Evolutionary conservation across 1,140 invertebrate genomes (phyloP).

Genomic region (Bombus confusus): DNA sequence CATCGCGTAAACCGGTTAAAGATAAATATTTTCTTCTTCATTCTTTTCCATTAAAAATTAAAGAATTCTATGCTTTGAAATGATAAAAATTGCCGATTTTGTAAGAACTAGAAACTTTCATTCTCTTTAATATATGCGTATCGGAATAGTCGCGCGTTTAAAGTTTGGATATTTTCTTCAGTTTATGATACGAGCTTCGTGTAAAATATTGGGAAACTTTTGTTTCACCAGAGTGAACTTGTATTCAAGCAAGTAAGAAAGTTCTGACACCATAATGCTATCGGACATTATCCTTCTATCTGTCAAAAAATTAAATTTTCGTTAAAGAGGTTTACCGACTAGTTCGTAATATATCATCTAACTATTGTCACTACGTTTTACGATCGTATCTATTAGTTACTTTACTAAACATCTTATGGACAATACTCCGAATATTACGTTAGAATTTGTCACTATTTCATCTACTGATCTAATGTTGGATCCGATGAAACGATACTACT

Average conservation of each 20-base stretch:
- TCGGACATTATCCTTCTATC: neutral
- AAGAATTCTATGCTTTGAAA: neutral
- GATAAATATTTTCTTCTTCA: neutral
- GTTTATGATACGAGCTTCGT: neutral
- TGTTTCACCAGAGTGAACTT: no score
- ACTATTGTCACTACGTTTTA: conserved; percentile 24
- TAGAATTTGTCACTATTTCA: neutral
- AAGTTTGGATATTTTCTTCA: neutral
- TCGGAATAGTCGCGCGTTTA: neutral
- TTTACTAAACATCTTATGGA: neutral
- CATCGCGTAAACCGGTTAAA: neutral
- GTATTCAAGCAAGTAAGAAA: neutral
- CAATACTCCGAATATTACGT: neutral
- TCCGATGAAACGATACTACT: neutral
- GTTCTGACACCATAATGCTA: neutral
- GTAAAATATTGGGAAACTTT: neutral
- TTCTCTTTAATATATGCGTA: neutral
- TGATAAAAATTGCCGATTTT: neutral
- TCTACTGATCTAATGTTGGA: conserved; percentile 3
- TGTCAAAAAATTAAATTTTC: conserved; percentile 14
- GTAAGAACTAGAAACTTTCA: neutral
- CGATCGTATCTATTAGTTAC: neutral
- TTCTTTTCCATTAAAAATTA: neutral
- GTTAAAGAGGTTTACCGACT: conserved; percentile 11
- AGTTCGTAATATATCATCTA: neutral